phyloP scores from a whole-genome alignment of 2,797 vertebrate species.

The Oreochromis mossambicus region DNA sequence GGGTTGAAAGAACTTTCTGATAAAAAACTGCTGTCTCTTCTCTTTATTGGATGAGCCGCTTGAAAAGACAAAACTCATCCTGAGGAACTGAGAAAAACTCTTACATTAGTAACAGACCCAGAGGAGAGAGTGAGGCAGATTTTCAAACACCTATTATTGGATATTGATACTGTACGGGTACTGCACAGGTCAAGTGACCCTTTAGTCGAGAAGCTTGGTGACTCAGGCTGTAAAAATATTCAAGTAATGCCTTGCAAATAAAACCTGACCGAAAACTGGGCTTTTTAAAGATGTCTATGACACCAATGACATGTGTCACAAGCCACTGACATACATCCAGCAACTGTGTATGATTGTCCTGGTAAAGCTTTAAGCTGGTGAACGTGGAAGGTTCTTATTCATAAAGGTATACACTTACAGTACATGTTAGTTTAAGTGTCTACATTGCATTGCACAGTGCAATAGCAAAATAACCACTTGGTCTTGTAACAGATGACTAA shows the following conservation, averaged over 20 bases:
- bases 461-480: background rate
- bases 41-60: background rate
- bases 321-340: background rate
- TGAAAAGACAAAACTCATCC: slow-evolving; percentile 3
- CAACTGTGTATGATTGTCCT: background rate
- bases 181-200: background rate
- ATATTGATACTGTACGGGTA: slow-evolving; percentile 11
- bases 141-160: background rate
- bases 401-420: background rate
- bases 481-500: background rate
- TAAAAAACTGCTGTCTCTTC: background rate
- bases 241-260: slow-evolving; percentile 43
- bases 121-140: background rate
- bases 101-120: background rate
- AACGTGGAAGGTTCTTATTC: background rate
- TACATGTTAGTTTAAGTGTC: background rate
- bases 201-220: slow-evolving; percentile 1
- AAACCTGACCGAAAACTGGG: background rate
- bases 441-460: background rate
- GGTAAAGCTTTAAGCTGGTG: background rate
- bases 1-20: background rate
- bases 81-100: background rate
- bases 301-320: slow-evolving; percentile 4
- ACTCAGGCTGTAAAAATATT: slow-evolving; percentile 23
- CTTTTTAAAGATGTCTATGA: background rate